Evolutionary conservation across 2,797 vertebrate species (phyloP).

Genomic region (Dallia pectoralis): DNA sequence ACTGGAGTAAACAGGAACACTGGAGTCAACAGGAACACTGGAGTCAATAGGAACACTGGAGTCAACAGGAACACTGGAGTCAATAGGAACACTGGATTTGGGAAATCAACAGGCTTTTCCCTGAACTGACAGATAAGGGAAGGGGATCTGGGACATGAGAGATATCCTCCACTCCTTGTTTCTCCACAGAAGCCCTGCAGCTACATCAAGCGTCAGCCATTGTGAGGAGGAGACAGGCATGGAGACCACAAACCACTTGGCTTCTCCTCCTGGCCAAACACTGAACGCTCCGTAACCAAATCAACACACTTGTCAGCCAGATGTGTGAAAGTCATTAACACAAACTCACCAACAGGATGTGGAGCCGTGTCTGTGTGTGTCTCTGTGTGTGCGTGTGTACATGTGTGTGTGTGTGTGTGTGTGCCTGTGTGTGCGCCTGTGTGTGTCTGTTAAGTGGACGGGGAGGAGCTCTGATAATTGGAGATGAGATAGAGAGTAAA

Average conservation of each 20-base stretch:
- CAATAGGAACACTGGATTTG: no score
- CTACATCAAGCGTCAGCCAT: conserved; percentile 65
- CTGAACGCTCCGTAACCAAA: conserved; percentile 48
- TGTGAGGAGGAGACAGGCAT: conserved; percentile 60
- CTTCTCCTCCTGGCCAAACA: conserved; percentile 63
- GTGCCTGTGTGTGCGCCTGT: neutral
- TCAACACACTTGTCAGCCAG: conserved; percentile 74
- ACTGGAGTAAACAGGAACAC: neutral
- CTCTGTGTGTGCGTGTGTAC: conserved; percentile 24
- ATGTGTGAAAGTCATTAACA: conserved; percentile 65
- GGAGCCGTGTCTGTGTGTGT: conserved; percentile 60
- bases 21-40: neutral
- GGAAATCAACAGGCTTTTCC: conserved; percentile 22
- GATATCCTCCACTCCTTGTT: conserved; percentile 70
- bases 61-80: no score
- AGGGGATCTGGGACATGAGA: conserved; percentile 60
- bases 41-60: no score
- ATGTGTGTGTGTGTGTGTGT: neutral
- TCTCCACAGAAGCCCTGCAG: conserved; percentile 58
- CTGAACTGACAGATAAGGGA: conserved; percentile 39
- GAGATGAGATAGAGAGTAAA: neutral
- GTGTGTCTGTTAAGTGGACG: neutral
- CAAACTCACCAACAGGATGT: conserved; percentile 51
- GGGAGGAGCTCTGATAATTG: neutral
- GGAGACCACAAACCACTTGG: conserved; percentile 62